Base-by-base conservation (phyloP, 2,113 vertebrate genomes). In the Felis chaus region DNA sequence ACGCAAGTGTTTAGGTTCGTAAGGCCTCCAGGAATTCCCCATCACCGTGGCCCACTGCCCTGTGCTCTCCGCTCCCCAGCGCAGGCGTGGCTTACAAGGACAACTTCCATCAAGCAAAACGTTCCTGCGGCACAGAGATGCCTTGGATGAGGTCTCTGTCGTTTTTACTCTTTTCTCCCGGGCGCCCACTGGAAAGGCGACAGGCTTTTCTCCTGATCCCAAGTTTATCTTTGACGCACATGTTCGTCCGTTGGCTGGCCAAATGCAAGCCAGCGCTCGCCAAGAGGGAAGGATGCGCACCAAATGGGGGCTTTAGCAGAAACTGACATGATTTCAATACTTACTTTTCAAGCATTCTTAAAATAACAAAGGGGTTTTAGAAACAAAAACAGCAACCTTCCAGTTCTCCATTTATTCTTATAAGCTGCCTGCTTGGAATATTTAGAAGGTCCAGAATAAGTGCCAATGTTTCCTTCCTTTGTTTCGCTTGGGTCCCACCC, bases 1-100 rank as follows among this genome's bases (percentile, higher is more conserved):
- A 0, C 0, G 16, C 39, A 25, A 2, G 27, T 3, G n/a, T 16
- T 19, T 6, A 45, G 55, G 48, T 8, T 41, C 14, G 0, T 1
- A 4, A 15, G 1, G 7, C 61, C 8, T 65, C 86, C n/a, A 7
- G 14, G 78, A 66, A 12, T 14, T 23, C 1, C 76, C 36, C 9
- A 10, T 3, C 33, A 1, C 16, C 33, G 0, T 0, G 1, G 23
- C 6, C 29, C 4, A 45, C 85, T 14, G 69, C 25, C 36, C 11
- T 15, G 13, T 0, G 8, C n/a, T 5, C 45, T 33, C 48, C 2
- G 33, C 48, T 33, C 55, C 48, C 81, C 13, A 14, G 10, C 12
- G 25, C 3, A 3, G 15, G 27, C 36, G 5, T 25, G 10, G 4
- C 36, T 9, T 7, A 7, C 3, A 1, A 53, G 69, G 69, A 31